These are phyloP conservation scores for Grantiella picta DNA, from an alignment of 2,113 vertebrate genomes.

Conservation along the genomic window DNA sequence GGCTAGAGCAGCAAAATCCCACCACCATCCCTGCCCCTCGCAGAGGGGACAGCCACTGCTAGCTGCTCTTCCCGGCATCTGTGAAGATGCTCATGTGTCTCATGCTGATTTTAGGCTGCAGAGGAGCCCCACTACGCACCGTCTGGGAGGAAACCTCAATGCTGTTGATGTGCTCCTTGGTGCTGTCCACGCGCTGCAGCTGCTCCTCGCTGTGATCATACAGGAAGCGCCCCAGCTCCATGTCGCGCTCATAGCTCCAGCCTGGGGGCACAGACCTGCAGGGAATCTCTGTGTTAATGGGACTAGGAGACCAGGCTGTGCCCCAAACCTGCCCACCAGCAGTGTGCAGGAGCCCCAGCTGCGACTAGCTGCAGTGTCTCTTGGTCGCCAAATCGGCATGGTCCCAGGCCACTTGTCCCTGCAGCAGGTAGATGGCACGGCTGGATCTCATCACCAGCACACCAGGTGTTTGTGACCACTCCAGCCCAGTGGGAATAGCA, in stretches of 20 bases:
- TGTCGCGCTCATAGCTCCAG: slow-evolving; percentile 90
- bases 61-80: background rate
- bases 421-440: rapidly evolving
- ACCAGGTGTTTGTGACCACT: background rate
- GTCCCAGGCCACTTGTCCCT: background rate
- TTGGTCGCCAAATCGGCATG: rapidly evolving
- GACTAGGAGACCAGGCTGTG: rapidly evolving
- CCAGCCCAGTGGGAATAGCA: background rate
- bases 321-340: background rate
- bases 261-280: slow-evolving; percentile 84
- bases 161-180: slow-evolving; percentile 88
- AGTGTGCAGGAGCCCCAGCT: background rate
- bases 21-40: background rate
- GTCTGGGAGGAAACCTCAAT: slow-evolving; percentile 88
- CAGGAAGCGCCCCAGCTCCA: slow-evolving; percentile 92
- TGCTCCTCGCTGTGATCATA: slow-evolving; percentile 86
- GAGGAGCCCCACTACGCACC: slow-evolving; percentile 44
- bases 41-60: rapidly evolving
- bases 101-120: background rate
- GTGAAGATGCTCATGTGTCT: rapidly evolving
- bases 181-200: slow-evolving; percentile 80
- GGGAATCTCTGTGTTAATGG: background rate
- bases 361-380: background rate
- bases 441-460: background rate
- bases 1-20: background rate